A percentile compares a stretch with the other conserved stretches of the same genome.
phyloP scores from a whole-genome alignment of 1,140 invertebrate genomes.

The Hyles euphorbiae region DNA sequence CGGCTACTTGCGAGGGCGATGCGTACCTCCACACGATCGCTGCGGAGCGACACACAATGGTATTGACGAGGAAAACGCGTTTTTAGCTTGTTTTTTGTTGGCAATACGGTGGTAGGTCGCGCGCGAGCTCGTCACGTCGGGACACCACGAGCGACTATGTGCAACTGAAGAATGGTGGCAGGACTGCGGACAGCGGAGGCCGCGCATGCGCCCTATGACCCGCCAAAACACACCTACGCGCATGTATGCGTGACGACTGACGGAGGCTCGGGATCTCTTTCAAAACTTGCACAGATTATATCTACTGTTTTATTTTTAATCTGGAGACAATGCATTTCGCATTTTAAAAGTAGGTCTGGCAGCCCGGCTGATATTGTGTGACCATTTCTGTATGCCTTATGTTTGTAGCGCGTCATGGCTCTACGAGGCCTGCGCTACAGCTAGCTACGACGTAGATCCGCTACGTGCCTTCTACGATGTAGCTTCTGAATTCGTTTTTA shows the following conservation, averaged over 20 bases:
- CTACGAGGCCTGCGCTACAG: conserved; percentile 23
- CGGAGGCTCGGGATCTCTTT: conserved; percentile 32
- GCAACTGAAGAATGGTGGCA: conserved; percentile 71
- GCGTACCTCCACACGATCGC: conserved; percentile 16
- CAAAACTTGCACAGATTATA: conserved; percentile 51
- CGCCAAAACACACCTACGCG: conserved; percentile 70
- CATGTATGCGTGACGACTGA: conserved; percentile 52
- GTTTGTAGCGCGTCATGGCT: neutral
- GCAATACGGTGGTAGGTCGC: conserved; percentile 34
- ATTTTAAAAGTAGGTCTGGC: no score
- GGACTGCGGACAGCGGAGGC: conserved; percentile 56
- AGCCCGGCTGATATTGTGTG: neutral
- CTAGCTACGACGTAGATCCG: conserved; percentile 37
- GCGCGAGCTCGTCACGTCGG: conserved; percentile 31
- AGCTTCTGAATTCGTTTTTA: conserved; percentile 11
- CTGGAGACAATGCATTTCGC: conserved; percentile 3
- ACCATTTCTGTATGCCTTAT: neutral
- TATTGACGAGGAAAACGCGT: conserved; percentile 26
- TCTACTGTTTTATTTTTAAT: conserved; percentile 6
- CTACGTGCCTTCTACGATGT: conserved; percentile 20
- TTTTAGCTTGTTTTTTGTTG: conserved; percentile 49
- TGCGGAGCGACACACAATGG: conserved; percentile 28
- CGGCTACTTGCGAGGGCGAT: conserved; percentile 16
- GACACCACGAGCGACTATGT: conserved; percentile 31
- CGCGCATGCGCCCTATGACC: conserved; percentile 58